These are phyloP conservation scores for Zaprionus inermis DNA, from an alignment of 1,140 invertebrate species.

Conservation along the genomic window DNA sequence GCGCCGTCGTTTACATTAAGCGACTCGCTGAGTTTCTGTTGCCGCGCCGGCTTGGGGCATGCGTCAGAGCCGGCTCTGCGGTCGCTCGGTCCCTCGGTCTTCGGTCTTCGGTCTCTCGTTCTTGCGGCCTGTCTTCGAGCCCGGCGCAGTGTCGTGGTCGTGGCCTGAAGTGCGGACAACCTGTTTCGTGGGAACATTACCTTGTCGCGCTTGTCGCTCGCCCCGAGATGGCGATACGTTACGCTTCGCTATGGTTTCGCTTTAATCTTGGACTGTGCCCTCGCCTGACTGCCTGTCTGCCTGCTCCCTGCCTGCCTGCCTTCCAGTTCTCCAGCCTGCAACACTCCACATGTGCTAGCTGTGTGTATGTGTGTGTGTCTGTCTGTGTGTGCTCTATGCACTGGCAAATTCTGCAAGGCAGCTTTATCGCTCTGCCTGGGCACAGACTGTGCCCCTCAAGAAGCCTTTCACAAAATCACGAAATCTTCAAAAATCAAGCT, in stretches of 20 bases:
- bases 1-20: slow-evolving; percentile 75
- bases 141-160: slow-evolving; percentile 67
- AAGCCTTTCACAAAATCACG: slow-evolving; percentile 81
- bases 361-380: slow-evolving; percentile 17
- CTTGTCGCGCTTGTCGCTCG: slow-evolving; percentile 81
- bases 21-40: slow-evolving; percentile 42
- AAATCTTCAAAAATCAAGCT: slow-evolving; percentile 71
- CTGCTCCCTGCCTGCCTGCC: slow-evolving; percentile 24
- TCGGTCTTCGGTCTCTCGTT: slow-evolving; percentile 2
- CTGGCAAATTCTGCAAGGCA: slow-evolving; percentile 67
- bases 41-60: slow-evolving; percentile 35
- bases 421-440: slow-evolving; percentile 24
- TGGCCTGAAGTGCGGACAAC: slow-evolving; percentile 83
- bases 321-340: slow-evolving; percentile 50
- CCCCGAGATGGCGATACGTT: slow-evolving; percentile 76
- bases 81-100: slow-evolving; percentile 4
- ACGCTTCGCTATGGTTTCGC: slow-evolving; percentile 82
- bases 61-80: slow-evolving; percentile 8
- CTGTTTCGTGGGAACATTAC: slow-evolving; percentile 84
- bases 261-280: slow-evolving; percentile 66
- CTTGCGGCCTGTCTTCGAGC: slow-evolving; percentile 28
- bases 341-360: slow-evolving; percentile 27
- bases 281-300: slow-evolving; percentile 40
- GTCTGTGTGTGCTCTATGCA: slow-evolving; percentile 34
- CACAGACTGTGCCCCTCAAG: slow-evolving; percentile 51